phyloP scores from a whole-genome alignment of 2,113 vertebrate species.

The Forbesichthys papilliferus region DNA sequence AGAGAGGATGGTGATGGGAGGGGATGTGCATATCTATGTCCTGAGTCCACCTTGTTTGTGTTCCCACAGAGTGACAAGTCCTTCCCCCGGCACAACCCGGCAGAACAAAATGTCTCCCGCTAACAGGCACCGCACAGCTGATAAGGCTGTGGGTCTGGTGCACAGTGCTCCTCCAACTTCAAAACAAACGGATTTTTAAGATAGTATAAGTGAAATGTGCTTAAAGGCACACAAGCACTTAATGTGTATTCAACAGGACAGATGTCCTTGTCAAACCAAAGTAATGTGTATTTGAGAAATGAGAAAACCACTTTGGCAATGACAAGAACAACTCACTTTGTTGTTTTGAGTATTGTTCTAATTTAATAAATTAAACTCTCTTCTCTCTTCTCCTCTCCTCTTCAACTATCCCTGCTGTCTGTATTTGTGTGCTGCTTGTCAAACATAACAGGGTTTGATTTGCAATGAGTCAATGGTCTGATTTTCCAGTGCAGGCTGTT shows the following conservation, averaged over 20 bases:
- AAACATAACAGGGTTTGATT: conserved; percentile 63
- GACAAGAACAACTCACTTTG: too few relatives aligned
- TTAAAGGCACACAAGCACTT: not conserved
- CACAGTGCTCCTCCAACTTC: conserved; percentile 35
- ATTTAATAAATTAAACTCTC: too few relatives aligned
- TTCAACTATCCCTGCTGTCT: too few relatives aligned
- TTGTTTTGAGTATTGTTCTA: too few relatives aligned
- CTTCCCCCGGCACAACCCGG: conserved; percentile 5
- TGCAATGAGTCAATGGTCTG: conserved; percentile 41
- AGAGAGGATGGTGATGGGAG: not conserved
- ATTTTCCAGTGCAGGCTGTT: conserved; percentile 32
- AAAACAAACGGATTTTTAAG: conserved; percentile 43
- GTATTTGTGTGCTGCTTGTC: not conserved
- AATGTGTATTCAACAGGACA: conserved; percentile 9
- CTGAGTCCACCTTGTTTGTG: conserved; percentile 18
- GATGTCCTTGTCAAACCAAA: not conserved
- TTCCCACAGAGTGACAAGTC: conserved; percentile 16
- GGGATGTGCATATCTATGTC: not conserved
- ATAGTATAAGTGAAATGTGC: too few relatives aligned
- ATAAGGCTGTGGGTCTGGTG: conserved; percentile 29
- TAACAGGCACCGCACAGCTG: conserved; percentile 40
- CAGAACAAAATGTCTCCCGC: conserved; percentile 56
- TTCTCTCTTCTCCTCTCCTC: too few relatives aligned
- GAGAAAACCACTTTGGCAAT: conserved; percentile 15
- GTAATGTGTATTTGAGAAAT: too few relatives aligned